Percentiles rank a stretch among this genome's conserved stretches.
phyloP scores from a whole-genome alignment of 2,888 invertebrate species.

The Nomada ferruginata region DNA sequence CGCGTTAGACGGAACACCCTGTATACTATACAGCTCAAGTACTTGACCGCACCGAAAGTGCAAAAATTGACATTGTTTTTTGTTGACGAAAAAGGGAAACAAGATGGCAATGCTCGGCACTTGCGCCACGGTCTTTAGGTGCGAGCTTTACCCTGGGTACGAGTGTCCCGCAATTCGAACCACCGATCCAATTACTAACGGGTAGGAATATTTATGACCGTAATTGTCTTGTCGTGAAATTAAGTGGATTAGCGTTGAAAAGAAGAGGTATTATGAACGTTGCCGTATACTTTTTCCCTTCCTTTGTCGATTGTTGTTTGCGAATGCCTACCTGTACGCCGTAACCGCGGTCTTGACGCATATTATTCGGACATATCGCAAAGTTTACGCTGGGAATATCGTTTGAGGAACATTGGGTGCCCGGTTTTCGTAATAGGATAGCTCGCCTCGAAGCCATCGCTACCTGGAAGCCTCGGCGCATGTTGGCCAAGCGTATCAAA shows the following conservation, averaged over 20 bases:
- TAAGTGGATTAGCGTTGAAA: conserved; percentile 4
- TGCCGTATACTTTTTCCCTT: neutral
- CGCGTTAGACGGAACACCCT: no score
- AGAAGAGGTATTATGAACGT: neutral
- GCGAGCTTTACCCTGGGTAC: no score
- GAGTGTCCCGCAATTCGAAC: no score
- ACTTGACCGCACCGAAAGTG: no score
- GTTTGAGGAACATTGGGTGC: neutral
- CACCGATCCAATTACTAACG: neutral
- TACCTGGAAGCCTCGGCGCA: conserved; percentile 9
- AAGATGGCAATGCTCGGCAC: no score
- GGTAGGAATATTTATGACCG: neutral
- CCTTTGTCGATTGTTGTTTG: neutral
- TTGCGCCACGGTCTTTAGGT: no score
- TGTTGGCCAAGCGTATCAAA: conserved; percentile 72
- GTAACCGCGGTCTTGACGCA: neutral
- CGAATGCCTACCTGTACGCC: neutral
- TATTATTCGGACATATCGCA: neutral
- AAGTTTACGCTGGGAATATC: neutral
- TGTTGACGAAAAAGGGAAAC: no score
- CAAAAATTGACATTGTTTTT: no score
- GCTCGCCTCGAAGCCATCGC: conserved; percentile 21
- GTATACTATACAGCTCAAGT: no score
- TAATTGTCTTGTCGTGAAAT: neutral
- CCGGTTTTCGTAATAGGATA: neutral